phyloP scores from a whole-genome alignment of 2,888 invertebrate species.

The Mythimna pallens region DNA sequence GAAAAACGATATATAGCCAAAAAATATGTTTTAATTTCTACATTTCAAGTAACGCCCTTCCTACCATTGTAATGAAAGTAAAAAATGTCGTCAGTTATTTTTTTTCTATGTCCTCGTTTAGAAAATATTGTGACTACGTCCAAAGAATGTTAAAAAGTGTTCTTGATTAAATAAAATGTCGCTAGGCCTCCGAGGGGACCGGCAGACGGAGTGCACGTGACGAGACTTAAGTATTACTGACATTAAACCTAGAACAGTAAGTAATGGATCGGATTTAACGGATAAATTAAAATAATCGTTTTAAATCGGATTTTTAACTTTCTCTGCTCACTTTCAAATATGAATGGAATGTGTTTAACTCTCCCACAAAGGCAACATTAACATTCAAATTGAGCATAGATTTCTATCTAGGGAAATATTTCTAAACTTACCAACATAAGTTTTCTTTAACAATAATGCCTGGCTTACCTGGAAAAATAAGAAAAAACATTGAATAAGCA shows the following conservation, averaged over 20 bases:
- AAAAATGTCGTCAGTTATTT: constrained; percentile 70
- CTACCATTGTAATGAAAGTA: constrained; percentile 65
- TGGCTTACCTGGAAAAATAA: constrained; percentile 80
- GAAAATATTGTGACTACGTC: constrained; percentile 82
- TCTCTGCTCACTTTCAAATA: constrained; percentile 39
- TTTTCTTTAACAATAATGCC: constrained; percentile 48
- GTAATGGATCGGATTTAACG: constrained; percentile 69
- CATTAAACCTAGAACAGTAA: constrained; percentile 73
- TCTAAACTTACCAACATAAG: constrained; percentile 51
- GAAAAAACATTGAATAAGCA: constrained; percentile 54
- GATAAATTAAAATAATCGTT: constrained; percentile 69
- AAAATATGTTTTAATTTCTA: constrained; percentile 49
- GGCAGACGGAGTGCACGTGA: constrained; percentile 78
- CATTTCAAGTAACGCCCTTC: constrained; percentile 26
- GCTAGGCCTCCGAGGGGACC: constrained; percentile 73
- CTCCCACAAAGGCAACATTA: background rate
- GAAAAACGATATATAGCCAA: constrained; percentile 12
- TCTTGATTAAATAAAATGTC: constrained; percentile 90
- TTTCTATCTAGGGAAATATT: background rate
- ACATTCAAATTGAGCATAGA: background rate
- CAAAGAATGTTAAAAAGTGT: constrained; percentile 87
- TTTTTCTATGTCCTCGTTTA: constrained; percentile 67
- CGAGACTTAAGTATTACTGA: constrained; percentile 77
- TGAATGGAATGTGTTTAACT: constrained; percentile 26
- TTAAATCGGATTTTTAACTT: constrained; percentile 61